phyloP scores from a whole-genome alignment of 1,140 invertebrate species.

The Andricus grossulariae region DNA sequence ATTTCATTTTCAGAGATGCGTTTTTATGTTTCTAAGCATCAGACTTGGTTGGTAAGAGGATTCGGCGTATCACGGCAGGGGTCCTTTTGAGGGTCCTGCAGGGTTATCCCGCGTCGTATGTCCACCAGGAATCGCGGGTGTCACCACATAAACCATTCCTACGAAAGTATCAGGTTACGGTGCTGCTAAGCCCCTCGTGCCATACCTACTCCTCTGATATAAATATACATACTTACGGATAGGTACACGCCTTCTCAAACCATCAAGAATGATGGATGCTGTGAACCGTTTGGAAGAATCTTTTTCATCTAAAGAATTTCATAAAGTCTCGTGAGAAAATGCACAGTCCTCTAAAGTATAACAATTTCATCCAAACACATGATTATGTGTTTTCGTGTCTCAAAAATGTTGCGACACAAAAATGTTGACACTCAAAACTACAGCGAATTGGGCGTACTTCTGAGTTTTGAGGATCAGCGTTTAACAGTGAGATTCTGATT shows the following conservation, averaged over 20 bases:
- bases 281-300: too few relatives aligned
- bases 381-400: too few relatives aligned
- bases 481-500: too few relatives aligned
- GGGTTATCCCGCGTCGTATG: slow-evolving; percentile 63
- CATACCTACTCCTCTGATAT: slow-evolving; percentile 40
- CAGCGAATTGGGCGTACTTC: too few relatives aligned
- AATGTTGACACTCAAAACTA: too few relatives aligned
- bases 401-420: too few relatives aligned
- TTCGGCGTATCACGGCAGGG: slow-evolving; percentile 69
- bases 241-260: background rate
- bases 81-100: slow-evolving; percentile 56
- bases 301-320: too few relatives aligned
- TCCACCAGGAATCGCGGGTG: slow-evolving; percentile 65
- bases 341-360: too few relatives aligned
- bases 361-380: too few relatives aligned
- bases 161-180: slow-evolving; percentile 72
- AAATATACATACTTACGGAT: slow-evolving; percentile 45
- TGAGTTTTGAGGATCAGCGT: too few relatives aligned
- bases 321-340: too few relatives aligned
- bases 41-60: slow-evolving; percentile 49
- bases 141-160: slow-evolving; percentile 73
- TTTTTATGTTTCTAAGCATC: slow-evolving; percentile 53
- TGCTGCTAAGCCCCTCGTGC: slow-evolving; percentile 47
- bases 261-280: background rate
- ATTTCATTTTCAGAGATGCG: background rate